These are phyloP conservation scores for Zosterops pallidus DNA, from an alignment of 2,113 vertebrate species.

Conservation along the genomic window DNA sequence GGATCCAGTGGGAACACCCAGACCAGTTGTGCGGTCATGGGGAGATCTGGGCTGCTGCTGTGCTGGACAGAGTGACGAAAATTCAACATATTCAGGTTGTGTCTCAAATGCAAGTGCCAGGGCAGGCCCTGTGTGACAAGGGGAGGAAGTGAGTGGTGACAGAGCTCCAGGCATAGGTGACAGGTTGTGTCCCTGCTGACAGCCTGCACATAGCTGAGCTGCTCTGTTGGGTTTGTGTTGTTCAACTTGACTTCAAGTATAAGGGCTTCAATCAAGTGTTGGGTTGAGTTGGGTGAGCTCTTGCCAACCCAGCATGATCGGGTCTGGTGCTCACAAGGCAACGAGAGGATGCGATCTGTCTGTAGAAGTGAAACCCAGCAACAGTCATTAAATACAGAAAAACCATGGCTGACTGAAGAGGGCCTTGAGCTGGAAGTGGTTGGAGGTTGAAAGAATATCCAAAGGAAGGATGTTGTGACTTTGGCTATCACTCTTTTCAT, in stretches of 20 bases:
- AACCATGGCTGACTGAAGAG: neutral
- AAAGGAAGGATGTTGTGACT: neutral
- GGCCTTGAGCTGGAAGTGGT: neutral
- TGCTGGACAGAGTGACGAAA: fast-evolving
- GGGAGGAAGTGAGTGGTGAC: neutral
- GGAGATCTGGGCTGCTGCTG: neutral
- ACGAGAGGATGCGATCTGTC: fast-evolving
- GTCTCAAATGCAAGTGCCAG: neutral
- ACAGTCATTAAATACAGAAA: neutral
- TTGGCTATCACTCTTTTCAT: neutral
- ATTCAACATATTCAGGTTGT: neutral
- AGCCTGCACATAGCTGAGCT: neutral
- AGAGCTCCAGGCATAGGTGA: too few species aligned
- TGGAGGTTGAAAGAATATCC: neutral
- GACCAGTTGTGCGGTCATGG: fast-evolving
- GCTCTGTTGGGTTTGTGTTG: neutral
- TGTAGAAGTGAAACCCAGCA: neutral
- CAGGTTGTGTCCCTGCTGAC: neutral
- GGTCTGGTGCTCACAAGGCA: neutral
- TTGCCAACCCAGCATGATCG: fast-evolving
- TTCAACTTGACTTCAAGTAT: fast-evolving
- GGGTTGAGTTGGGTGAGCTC: neutral
- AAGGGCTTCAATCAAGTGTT: neutral
- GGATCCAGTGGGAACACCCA: neutral
- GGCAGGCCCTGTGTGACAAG: neutral